Percentiles rank a stretch among this genome's conserved stretches.
Evolutionary conservation across 2,888 invertebrate genomes (phyloP).

Genomic region (Myopa testacea): DNA sequence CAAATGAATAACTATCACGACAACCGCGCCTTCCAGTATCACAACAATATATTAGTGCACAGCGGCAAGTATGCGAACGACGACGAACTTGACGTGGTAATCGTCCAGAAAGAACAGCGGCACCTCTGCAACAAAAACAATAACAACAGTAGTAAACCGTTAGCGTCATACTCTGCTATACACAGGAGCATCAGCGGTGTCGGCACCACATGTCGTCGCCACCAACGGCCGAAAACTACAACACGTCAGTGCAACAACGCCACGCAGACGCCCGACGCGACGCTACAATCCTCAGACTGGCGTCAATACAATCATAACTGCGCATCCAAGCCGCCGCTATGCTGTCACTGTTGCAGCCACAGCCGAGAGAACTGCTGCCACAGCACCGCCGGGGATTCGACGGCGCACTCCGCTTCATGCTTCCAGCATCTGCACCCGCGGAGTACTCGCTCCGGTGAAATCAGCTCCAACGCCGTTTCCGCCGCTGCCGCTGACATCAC

Average conservation of each 20-base stretch:
- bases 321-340: slow-evolving; percentile 42
- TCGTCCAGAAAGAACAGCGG: slow-evolving; percentile 52
- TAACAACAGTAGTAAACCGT: slow-evolving; percentile 39
- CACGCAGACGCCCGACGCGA: slow-evolving; percentile 59
- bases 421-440: slow-evolving; percentile 41
- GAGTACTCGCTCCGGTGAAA: slow-evolving; percentile 44
- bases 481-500: slow-evolving; percentile 42
- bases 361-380: slow-evolving; percentile 42
- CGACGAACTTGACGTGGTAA: slow-evolving; percentile 55
- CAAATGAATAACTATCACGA: slow-evolving; percentile 59
- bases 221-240: slow-evolving; percentile 42
- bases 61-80: slow-evolving; percentile 49
- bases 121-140: slow-evolving; percentile 31
- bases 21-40: slow-evolving; percentile 65
- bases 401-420: slow-evolving; percentile 37
- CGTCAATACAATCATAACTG: slow-evolving; percentile 31
- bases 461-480: slow-evolving; percentile 39
- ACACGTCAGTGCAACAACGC: slow-evolving; percentile 62
- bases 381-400: slow-evolving; percentile 38
- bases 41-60: slow-evolving; percentile 54
- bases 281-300: slow-evolving; percentile 43
- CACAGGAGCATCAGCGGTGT: slow-evolving; percentile 27
- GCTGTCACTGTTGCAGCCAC: slow-evolving; percentile 45
- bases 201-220: slow-evolving; percentile 46
- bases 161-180: slow-evolving; percentile 36